Evolutionary conservation across 2,888 invertebrate species (phyloP), one percentile per base, ranked within the genome.

Genomic region (Drosophila formosana): DNA sequence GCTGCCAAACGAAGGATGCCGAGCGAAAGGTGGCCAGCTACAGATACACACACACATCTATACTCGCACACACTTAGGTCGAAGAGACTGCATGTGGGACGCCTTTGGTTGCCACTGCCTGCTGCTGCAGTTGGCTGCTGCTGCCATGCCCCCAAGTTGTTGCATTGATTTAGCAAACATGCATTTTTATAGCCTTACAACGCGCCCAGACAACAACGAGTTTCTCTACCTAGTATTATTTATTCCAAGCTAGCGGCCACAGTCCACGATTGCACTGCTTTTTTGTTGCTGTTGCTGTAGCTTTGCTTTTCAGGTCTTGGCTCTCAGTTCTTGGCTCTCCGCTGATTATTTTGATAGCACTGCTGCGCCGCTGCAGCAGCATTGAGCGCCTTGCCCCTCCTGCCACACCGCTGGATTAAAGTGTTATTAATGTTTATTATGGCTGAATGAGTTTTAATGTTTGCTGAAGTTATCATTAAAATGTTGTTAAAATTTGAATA

Each of bases 351-450:
- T 88, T 82, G 82, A 89, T 90, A 85, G 86, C 74, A 66, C 53
- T 62, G 58, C 18, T 18, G 72, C 58, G 68, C 80, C 73, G 75
- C 72, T 82, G 77, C 71, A 66, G 50, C 72, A 13, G 23, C 7
- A 26, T 30, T 30, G 30, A 6, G 23, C 18, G 28, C 7, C 8
- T 18, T 41, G 34, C 28, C 46, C 47, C 47, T 32, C 41, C 26
- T 45, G 13, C 61, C 63, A 49, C 61, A 49, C 56, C 58, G 72
- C 63, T 72, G 82, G 90, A 91, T 88, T 88, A 90, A 91, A 90
- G 87, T 91, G 90, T 90, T 90, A 90, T 91, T 90, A 91, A 89
- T 90, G 91, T 88, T 90, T 90, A 90, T 91, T 90, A 89, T 78
- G 82, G 75, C 84, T 80, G 90, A 91, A 90, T 91, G 89, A 87